Evolutionary conservation across 2,113 vertebrate species (phyloP).

Genomic region (Pan troglodytes): NHGRI_mPanTro3-v2.1_pri NC_072401.2:23804501-23805000

Average conservation of each 20-base stretch:
- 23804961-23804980: background rate
- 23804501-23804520: background rate
- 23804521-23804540: background rate
- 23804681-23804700: background rate
- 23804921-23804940: background rate
- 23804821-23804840: background rate
- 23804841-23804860: fast-evolving
- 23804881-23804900: background rate
- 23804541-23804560: background rate
- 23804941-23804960: background rate
- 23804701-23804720: background rate
- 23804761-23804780: background rate
- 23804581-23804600: background rate
- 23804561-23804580: background rate
- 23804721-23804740: background rate
- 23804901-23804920: background rate
- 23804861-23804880: background rate
- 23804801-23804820: background rate
- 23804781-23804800: background rate
- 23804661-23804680: background rate
- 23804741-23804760: background rate
- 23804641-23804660: background rate
- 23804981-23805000: background rate
- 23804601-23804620: background rate
- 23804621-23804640: background rate